These are phyloP conservation scores for Parazoanthus swiftii DNA, from an alignment of 92 coral and sea anemone species.

Conservation along the genomic window DNA sequence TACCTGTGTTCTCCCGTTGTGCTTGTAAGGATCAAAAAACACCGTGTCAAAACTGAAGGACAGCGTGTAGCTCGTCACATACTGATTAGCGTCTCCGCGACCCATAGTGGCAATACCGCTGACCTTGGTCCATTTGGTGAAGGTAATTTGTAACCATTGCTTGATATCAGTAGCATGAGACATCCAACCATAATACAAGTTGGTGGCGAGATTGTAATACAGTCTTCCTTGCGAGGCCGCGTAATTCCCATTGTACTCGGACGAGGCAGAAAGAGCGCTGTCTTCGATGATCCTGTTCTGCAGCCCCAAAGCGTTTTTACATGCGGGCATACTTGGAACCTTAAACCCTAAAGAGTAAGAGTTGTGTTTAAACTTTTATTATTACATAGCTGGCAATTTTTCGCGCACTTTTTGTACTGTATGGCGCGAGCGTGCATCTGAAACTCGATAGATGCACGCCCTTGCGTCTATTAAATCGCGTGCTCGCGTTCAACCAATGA, in stretches of 20 bases:
- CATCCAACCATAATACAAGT: conserved; percentile 11
- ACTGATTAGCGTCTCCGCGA: conserved; percentile 4
- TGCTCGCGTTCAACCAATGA: no score
- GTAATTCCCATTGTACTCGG: neutral
- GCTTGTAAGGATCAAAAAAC: conserved; percentile 27
- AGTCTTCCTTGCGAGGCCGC: conserved; percentile 21
- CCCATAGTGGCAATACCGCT: conserved; percentile 37
- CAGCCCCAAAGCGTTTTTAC: conserved; percentile 27
- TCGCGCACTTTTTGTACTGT: no score
- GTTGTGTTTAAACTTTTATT: neutral
- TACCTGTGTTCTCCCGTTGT: conserved; percentile 33
- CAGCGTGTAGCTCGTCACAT: conserved; percentile 3
- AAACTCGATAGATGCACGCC: no score
- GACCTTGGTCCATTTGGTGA: conserved; percentile 35
- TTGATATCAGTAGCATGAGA: neutral
- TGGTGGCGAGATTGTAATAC: conserved; percentile 1
- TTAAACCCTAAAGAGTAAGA: conserved; percentile 8
- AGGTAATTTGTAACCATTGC: conserved; percentile 36
- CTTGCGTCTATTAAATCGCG: no score
- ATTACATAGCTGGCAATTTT: no score
- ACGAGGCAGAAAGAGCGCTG: conserved; percentile 7
- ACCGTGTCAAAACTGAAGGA: conserved; percentile 36
- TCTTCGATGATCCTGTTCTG: conserved; percentile 32
- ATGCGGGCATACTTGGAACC: conserved; percentile 1
- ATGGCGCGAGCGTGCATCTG: no score